Base-by-base conservation (phyloP, 2,113 vertebrate genomes). In the Podarcis raffonei region DNA sequence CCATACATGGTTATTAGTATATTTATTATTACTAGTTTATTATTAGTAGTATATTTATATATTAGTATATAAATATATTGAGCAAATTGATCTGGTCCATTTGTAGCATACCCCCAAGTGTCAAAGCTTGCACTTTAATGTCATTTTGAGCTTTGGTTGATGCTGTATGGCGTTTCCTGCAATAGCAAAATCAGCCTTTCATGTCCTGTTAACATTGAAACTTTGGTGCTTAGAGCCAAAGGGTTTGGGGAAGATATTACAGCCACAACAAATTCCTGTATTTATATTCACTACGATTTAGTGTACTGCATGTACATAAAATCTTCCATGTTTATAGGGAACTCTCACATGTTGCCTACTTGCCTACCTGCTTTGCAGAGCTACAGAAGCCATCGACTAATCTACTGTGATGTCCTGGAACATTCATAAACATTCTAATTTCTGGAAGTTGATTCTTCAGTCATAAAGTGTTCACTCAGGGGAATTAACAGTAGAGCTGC, bases 261-360 rank as follows among this genome's bases (percentile, higher is more conserved):
- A 75, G n/a, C 4, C n/a, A 22, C 68, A 65, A 4, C 22, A 30
- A 1, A 20, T 0, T 0, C 3, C 76, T n/a, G 72, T 48, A 71
- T 27, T 65, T 6, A 2, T 3, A 69, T 9, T 9, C 69, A 80
- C 37, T 76, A 66, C 15, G 5, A 30, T 78, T 12, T 23, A 12
- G 4, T 39, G 59, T 37, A 27, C 12, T 69, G 32, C 75, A 48
- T 12, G 18, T 48, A 53, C 35, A 5, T 88, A 72, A 76, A 12
- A 48, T 89, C 2, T 3, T 87, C 88, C 39, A 69, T 16, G 86
- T 20, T 23, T 23, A 80, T 35, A 81, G 18, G 30, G 27, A 32
- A 59, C 6, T 25, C 15, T 53, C 27, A 30, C 42, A 62, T 57
- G 77, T 27, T 79, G 27, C 18, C 22, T 77, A 39, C 6, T 20